Conservation (phyloP, 1,140 invertebrate genomes). For the Melanaphis sacchari region DNA sequence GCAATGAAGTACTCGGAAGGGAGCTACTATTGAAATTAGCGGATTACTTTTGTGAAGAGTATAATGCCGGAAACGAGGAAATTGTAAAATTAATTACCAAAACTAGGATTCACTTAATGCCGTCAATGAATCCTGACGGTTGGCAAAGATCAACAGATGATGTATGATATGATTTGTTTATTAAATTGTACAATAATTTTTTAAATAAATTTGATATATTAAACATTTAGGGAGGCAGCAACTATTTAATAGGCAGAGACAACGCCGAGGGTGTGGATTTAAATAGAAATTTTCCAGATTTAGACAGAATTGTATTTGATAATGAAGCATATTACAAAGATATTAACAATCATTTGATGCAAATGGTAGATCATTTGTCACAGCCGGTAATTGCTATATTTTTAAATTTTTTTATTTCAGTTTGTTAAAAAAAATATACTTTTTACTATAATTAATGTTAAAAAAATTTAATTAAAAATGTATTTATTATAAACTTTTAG, state of each 20-base stretch:
- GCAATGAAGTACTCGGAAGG: conserved; percentile 91
- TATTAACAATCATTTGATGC: conserved; percentile 75
- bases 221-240: conserved; percentile 7
- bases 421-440: neutral
- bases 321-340: conserved; percentile 70
- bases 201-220: neutral
- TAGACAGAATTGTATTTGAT: conserved; percentile 72
- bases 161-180: neutral
- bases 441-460: neutral
- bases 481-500: neutral
- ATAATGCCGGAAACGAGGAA: conserved; percentile 71
- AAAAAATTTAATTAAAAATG: neutral
- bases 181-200: neutral
- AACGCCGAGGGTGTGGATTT: conserved; percentile 89
- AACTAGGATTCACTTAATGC: conserved; percentile 90
- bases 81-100: conserved; percentile 80
- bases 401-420: neutral
- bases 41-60: conserved; percentile 88
- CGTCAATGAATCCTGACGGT: conserved; percentile 98
- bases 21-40: conserved; percentile 86
- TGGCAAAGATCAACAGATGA: conserved; percentile 77
- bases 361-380: conserved; percentile 70
- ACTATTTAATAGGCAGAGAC: conserved; percentile 70
- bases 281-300: conserved; percentile 97
- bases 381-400: conserved; percentile 68